phyloP scores from a whole-genome alignment of 2,888 invertebrate species.

The Nephrotoma flavescens region DNA sequence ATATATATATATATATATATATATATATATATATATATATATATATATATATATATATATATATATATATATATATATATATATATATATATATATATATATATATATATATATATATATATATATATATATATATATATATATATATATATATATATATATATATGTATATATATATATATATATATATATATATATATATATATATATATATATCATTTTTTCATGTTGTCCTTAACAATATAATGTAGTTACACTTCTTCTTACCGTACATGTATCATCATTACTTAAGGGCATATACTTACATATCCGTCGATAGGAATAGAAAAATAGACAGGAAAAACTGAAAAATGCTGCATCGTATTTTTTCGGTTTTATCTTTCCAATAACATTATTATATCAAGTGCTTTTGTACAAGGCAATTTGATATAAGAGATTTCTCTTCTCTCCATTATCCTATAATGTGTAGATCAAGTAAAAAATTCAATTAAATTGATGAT shows the following conservation, averaged over 20 bases:
- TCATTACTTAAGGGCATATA: neutral
- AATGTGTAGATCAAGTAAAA: neutral
- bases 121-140: no score
- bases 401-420: neutral
- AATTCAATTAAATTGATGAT: neutral
- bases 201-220: no score
- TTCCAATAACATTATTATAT: neutral
- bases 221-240: neutral
- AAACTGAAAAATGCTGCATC: neutral
- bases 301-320: neutral
- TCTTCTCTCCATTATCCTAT: neutral
- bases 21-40: no score
- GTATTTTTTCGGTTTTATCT: neutral
- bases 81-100: no score
- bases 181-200: no score
- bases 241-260: neutral
- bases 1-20: no score
- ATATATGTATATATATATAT: no score
- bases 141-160: no score
- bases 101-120: no score
- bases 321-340: neutral
- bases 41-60: no score
- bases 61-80: no score
- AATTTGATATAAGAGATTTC: neutral
- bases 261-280: neutral